A percentile compares a stretch with the other conserved stretches of the same genome.
Evolutionary conservation across 64 coral and sea anemone species (phyloP).

Genomic region (Stichodactyla mertensii): DNA sequence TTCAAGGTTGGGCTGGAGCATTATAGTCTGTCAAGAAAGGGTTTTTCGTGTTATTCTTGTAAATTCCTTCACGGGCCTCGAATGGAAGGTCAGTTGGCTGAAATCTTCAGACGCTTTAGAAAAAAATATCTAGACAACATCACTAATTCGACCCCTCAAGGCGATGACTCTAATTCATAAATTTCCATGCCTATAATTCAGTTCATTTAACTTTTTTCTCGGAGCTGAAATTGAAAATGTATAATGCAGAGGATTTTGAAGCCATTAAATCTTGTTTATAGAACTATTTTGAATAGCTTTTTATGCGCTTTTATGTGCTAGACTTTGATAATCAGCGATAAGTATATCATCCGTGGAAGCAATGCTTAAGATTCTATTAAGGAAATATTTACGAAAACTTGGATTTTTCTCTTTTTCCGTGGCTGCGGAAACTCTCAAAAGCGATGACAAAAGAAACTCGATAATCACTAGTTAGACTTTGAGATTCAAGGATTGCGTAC

Average conservation of each 20-base stretch:
- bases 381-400: neutral
- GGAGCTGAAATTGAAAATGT: neutral
- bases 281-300: neutral
- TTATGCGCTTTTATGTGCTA: neutral
- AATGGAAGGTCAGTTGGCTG: neutral
- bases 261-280: neutral
- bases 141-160: neutral
- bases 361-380: neutral
- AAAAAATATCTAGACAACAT: neutral
- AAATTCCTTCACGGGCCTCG: conserved; percentile 1
- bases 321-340: neutral
- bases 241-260: neutral
- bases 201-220: neutral
- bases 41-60: neutral
- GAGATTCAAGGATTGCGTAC: neutral
- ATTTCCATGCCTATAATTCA: neutral
- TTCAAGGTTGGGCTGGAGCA: conserved; percentile 8
- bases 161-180: neutral
- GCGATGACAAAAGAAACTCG: neutral
- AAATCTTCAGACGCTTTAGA: neutral
- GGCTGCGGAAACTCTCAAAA: neutral
- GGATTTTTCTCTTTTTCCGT: neutral
- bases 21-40: conserved; percentile 24
- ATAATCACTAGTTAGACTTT: neutral
- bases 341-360: neutral